Conservation (phyloP, 2,113 vertebrate genomes). For the Phyllostomus hastatus region DNA sequence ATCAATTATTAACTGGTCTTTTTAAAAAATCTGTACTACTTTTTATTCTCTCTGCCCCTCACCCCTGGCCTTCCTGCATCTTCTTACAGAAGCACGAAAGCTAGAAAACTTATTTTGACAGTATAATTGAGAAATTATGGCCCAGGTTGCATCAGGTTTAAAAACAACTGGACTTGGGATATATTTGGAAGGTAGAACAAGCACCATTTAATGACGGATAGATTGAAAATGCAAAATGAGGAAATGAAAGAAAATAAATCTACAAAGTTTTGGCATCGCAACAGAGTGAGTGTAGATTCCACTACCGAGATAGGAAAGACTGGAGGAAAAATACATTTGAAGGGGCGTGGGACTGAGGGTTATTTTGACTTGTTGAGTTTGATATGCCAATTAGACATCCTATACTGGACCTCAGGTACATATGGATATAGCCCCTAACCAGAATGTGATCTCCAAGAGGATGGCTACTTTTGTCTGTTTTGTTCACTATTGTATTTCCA, state of each 20-base stretch:
- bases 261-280: neutral
- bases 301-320: neutral
- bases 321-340: neutral
- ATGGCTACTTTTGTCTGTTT: neutral
- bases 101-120: neutral
- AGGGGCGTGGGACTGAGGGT: neutral
- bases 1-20: neutral
- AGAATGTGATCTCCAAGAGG: neutral
- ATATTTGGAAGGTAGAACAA: neutral
- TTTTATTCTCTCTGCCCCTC: neutral
- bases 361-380: neutral
- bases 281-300: neutral
- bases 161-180: neutral
- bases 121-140: neutral
- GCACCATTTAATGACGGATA: neutral
- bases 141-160: neutral
- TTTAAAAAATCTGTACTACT: neutral
- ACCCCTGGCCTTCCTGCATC: neutral
- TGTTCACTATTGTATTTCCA: too few relatives aligned
- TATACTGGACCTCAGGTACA: neutral
- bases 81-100: neutral
- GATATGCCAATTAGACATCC: neutral
- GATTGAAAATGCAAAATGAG: neutral
- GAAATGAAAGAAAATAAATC: neutral
- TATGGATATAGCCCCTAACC: neutral